phyloP scores from a whole-genome alignment of 2,113 vertebrate species.

The Myotis lucifugus region DNA sequence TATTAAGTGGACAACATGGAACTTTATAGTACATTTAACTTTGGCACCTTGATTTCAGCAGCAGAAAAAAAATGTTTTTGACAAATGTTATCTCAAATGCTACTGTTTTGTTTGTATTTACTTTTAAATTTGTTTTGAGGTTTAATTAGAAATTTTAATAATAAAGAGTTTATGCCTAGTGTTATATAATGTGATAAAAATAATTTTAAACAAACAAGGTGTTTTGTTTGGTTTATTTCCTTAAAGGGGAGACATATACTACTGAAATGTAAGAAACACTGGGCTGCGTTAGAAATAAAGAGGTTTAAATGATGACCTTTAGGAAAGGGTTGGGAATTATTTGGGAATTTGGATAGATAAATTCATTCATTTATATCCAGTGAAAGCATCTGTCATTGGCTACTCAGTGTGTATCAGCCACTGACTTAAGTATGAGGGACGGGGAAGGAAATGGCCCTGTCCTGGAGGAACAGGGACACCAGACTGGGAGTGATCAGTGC shows the following conservation, averaged over 20 bases:
- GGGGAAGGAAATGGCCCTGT: neutral
- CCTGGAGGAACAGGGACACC: neutral
- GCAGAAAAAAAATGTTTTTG: neutral
- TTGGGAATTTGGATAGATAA: neutral
- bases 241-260: neutral
- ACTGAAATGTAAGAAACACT: neutral
- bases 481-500: too few species aligned
- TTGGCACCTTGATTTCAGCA: neutral
- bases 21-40: slow-evolving; percentile 23
- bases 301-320: neutral
- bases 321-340: neutral
- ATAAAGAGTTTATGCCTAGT: neutral
- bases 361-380: neutral
- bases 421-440: neutral
- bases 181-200: neutral
- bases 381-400: neutral
- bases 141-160: slow-evolving; percentile 42
- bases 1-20: neutral
- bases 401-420: neutral
- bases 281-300: neutral
- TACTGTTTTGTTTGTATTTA: slow-evolving; percentile 27
- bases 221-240: neutral
- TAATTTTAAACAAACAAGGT: slow-evolving; percentile 17
- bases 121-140: slow-evolving; percentile 25
- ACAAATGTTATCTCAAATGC: neutral